phyloP scores from a whole-genome alignment of 2,113 vertebrate species.

The Melospiza georgiana region DNA sequence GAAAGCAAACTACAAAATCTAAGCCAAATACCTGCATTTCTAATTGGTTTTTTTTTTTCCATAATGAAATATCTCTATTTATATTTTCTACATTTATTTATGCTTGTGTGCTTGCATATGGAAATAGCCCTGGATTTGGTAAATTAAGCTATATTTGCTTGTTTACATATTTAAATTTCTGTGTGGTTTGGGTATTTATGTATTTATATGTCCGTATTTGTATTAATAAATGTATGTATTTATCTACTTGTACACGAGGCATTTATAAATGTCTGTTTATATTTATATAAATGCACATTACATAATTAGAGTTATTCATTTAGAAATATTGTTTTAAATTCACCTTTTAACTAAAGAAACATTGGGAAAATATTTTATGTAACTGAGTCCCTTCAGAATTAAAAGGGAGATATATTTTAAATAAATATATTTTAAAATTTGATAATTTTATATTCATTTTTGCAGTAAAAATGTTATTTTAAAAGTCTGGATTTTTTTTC shows the following conservation, averaged over 20 bases:
- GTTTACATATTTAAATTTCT: neutral
- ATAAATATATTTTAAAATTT: neutral
- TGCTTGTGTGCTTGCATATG: neutral
- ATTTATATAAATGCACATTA: neutral
- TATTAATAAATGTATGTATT: neutral
- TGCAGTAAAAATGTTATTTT: neutral
- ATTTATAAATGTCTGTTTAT: neutral
- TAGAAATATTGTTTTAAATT: neutral
- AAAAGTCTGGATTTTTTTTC: neutral
- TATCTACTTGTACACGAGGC: neutral
- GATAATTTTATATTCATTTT: neutral
- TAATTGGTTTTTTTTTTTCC: no score
- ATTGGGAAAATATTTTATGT: neutral
- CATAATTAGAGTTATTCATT: neutral
- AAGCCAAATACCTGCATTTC: neutral
- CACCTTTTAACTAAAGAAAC: neutral
- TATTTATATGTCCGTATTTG: neutral
- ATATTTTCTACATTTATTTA: neutral
- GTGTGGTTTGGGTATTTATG: neutral
- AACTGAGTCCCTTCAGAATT: neutral
- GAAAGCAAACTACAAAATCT: rapidly evolving
- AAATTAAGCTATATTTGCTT: neutral
- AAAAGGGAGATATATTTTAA: neutral
- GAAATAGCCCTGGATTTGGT: neutral
- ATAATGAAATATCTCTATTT: neutral